Conservation (phyloP, 2,888 invertebrate species). For the Ectemnius lituratus region DNA sequence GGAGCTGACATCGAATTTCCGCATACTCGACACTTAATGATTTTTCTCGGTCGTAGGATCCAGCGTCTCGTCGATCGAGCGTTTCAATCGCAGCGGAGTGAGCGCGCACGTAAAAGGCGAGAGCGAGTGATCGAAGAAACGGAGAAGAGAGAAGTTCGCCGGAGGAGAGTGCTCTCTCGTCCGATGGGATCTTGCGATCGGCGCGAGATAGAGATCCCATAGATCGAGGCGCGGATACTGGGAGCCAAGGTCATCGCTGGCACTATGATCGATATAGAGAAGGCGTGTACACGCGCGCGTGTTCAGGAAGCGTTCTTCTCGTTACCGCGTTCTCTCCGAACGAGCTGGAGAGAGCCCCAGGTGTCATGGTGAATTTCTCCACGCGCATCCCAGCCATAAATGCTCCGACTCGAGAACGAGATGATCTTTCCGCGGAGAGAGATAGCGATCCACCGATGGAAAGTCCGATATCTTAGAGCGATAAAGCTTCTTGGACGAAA, state of each 20-base stretch:
- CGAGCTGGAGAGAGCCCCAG: constrained; percentile 28
- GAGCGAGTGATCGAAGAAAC: no score
- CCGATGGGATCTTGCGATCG: no score
- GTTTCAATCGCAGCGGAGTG: constrained; percentile 32
- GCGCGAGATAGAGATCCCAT: constrained; percentile 30
- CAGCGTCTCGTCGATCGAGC: constrained; percentile 21
- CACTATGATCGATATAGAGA: constrained; percentile 51
- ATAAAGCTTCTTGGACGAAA: constrained; percentile 39
- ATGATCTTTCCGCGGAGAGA: constrained; percentile 19
- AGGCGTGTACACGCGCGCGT: constrained; percentile 10
- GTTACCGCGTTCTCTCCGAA: constrained; percentile 39
- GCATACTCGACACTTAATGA: constrained; percentile 40
- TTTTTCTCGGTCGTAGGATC: constrained; percentile 25
- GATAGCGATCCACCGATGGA: constrained; percentile 49
- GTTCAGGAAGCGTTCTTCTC: constrained; percentile 50
- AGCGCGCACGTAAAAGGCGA: constrained; percentile 7
- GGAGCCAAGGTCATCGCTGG: constrained; percentile 44
- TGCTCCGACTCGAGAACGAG: background rate
- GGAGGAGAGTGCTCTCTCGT: no score
- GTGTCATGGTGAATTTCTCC: constrained; percentile 45
- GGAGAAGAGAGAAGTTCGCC: no score
- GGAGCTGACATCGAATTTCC: constrained; percentile 16
- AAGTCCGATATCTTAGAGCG: constrained; percentile 40
- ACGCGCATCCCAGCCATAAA: constrained; percentile 35
- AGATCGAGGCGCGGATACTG: constrained; percentile 27